Conservation (phyloP, 2,888 invertebrate genomes). For the Mythimna vitellina region DNA sequence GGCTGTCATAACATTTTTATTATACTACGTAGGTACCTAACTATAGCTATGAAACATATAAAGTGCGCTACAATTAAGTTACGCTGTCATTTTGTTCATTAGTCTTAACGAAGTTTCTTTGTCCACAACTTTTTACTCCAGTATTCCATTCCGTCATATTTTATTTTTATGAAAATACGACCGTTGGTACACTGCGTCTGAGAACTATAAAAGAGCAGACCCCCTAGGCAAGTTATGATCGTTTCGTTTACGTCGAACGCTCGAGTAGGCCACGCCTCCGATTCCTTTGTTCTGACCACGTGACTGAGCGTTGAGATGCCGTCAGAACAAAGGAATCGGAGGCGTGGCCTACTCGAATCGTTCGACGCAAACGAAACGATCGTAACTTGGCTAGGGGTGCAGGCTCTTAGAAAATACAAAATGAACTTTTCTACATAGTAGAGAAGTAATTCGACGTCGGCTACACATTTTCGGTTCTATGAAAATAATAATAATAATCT, state of each 20-base stretch:
- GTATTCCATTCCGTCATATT: background rate
- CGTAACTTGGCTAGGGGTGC: too few species aligned
- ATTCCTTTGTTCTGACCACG: too few species aligned
- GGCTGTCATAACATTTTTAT: too few species aligned
- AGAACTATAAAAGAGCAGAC: background rate
- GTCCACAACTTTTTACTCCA: slow-evolving; percentile 13
- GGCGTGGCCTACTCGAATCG: too few species aligned
- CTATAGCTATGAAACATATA: background rate
- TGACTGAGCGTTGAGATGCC: too few species aligned
- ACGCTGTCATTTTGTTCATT: slow-evolving; percentile 12
- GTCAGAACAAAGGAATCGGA: too few species aligned
- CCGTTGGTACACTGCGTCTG: background rate
- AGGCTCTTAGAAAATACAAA: background rate
- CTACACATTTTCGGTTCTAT: background rate
- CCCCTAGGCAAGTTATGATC: too few species aligned
- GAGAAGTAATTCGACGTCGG: background rate
- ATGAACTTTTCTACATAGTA: background rate
- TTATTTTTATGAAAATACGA: slow-evolving; percentile 11
- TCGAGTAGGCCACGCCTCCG: too few species aligned
- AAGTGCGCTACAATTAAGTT: slow-evolving; percentile 9
- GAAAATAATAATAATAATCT: too few species aligned
- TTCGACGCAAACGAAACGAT: too few species aligned
- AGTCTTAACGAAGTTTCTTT: slow-evolving; percentile 17
- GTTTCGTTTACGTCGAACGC: too few species aligned
- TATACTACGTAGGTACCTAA: too few species aligned